Evolutionary conservation across 1,140 invertebrate species (phyloP).

Genomic region (Gonatopus flavifemur): DNA sequence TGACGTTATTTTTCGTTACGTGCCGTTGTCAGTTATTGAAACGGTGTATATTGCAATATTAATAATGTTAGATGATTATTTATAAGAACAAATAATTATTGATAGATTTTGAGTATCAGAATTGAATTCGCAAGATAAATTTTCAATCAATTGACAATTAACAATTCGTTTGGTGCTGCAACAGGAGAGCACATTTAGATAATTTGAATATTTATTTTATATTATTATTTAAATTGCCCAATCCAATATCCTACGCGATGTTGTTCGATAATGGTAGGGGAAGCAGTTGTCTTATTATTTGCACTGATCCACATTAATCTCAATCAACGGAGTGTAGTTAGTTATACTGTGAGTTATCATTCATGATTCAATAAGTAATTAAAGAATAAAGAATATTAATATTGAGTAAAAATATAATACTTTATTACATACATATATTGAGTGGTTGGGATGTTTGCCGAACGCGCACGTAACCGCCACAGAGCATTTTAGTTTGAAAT

Average conservation of each 20-base stretch:
- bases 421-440: conserved; percentile 28
- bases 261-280: conserved; percentile 21
- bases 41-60: conserved; percentile 43
- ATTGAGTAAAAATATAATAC: conserved; percentile 43
- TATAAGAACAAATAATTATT: conserved; percentile 33
- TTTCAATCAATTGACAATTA: no score
- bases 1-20: no score
- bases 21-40: no score
- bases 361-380: conserved; percentile 40
- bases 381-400: conserved; percentile 35
- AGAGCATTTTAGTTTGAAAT: conserved; percentile 40
- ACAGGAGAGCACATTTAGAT: neutral
- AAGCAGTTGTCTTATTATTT: conserved; percentile 32
- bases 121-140: no score
- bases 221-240: no score
- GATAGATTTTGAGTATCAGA: no score
- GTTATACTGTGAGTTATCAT: conserved; percentile 45
- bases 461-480: conserved; percentile 18
- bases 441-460: conserved; percentile 25
- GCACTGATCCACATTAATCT: conserved; percentile 38
- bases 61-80: conserved; percentile 38
- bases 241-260: conserved; percentile 29
- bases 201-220: neutral
- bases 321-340: conserved; percentile 38
- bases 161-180: no score